Conservation (phyloP, 2,797 vertebrate genomes). For the Steatocranus sp. region DNA sequence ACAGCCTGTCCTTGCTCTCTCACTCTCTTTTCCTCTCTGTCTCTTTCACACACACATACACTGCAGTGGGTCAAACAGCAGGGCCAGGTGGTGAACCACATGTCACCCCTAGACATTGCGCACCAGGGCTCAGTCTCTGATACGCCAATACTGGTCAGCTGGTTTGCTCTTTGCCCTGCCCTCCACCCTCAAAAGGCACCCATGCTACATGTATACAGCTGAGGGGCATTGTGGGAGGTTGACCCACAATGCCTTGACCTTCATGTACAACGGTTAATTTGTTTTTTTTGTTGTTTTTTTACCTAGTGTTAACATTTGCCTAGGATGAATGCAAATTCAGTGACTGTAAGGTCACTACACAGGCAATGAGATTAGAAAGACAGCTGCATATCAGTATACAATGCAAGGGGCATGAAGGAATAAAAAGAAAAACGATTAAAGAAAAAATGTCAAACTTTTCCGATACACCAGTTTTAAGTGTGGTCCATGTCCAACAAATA, state of each 20-base stretch:
- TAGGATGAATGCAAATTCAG: not conserved
- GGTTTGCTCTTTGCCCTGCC: conserved; percentile 63
- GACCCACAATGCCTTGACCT: no score
- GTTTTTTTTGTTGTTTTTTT: not conserved
- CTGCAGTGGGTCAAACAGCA: conserved; percentile 74
- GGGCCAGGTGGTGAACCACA: conserved; percentile 80
- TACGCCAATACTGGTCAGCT: conserved; percentile 63
- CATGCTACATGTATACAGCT: conserved; percentile 49
- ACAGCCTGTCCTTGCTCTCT: conserved; percentile 59
- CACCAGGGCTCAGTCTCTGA: conserved; percentile 52
- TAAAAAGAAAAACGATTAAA: not conserved
- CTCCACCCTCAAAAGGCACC: conserved; percentile 53
- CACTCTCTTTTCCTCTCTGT: not conserved
- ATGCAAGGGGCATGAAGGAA: not conserved
- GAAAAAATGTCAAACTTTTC: not conserved
- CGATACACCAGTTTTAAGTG: not conserved
- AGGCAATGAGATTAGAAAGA: not conserved
- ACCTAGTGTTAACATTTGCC: not conserved
- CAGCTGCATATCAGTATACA: not conserved
- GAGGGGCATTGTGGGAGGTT: conserved; percentile 68
- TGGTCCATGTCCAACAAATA: not conserved
- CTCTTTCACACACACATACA: not conserved
- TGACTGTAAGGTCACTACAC: not conserved
- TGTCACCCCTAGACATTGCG: conserved; percentile 68
- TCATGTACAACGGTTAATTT: conserved; percentile 52